Evolutionary conservation across 1,140 invertebrate species (phyloP).

Genomic region (Octopus sinensis): DNA sequence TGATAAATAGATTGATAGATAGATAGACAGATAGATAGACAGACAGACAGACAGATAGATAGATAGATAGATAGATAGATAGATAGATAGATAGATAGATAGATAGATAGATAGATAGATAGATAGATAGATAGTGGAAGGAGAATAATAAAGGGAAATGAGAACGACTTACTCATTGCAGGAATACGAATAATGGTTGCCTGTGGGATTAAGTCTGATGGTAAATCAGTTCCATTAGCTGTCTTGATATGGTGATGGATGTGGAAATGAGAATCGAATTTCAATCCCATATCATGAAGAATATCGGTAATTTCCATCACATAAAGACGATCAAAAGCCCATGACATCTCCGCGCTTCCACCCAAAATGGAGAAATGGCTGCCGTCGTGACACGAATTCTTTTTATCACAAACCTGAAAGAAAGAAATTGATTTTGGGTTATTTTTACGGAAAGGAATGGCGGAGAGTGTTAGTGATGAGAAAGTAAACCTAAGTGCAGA

Average conservation of each 20-base stretch:
- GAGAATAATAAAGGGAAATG: not conserved
- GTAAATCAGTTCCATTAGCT: slow-evolving; percentile 25
- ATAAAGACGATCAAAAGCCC: slow-evolving; percentile 30
- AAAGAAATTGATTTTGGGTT: too few species aligned
- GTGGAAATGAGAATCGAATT: slow-evolving; percentile 22
- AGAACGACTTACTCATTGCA: not conserved
- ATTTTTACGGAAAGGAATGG: too few species aligned
- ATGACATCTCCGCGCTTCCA: slow-evolving; percentile 27
- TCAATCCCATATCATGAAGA: slow-evolving; percentile 19
- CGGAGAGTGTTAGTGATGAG: too few species aligned
- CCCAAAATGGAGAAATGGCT: slow-evolving; percentile 26
- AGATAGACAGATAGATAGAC: too few species aligned
- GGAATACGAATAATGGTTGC: slow-evolving; percentile 23
- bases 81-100: too few species aligned
- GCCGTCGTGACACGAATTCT: slow-evolving; percentile 13
- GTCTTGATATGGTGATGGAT: slow-evolving; percentile 19
- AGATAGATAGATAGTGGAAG: too few species aligned
- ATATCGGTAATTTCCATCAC: slow-evolving; percentile 28
- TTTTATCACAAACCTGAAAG: not conserved
- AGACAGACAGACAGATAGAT: too few species aligned
- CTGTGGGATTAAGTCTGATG: slow-evolving; percentile 6
- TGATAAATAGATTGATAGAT: too few species aligned
- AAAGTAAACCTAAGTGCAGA: too few species aligned
- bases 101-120: too few species aligned
- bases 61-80: too few species aligned